Evolutionary conservation across 2,113 vertebrate genomes (phyloP).

Genomic region (Triplophysa tibetana): DNA sequence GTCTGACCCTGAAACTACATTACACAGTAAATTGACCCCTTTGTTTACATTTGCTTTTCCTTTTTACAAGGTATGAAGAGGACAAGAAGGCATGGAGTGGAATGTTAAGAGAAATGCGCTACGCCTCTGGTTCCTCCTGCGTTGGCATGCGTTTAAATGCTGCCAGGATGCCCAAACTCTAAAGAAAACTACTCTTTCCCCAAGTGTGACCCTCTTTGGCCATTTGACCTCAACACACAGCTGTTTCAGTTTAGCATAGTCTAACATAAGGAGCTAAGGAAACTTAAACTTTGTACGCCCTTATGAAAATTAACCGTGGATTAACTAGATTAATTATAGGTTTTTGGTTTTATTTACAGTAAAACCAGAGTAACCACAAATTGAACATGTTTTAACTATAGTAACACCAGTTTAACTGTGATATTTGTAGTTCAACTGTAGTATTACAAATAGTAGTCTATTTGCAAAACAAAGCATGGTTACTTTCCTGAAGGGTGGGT

Average conservation of each 20-base stretch:
- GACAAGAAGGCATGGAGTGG: constrained; percentile 96
- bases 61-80: constrained; percentile 85
- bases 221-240: constrained; percentile 18
- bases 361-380: too few species aligned
- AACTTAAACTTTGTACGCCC: not conserved
- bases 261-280: not conserved
- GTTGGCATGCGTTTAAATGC: constrained; percentile 88
- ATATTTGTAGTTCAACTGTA: too few species aligned
- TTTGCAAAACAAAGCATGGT: too few species aligned
- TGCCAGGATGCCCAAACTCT: constrained; percentile 93
- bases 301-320: too few species aligned
- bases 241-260: not conserved
- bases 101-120: constrained; percentile 95
- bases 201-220: not conserved
- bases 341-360: too few species aligned
- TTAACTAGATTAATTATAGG: too few species aligned
- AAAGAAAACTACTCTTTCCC: constrained; percentile 50
- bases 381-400: too few species aligned
- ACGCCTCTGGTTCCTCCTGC: constrained; percentile 92
- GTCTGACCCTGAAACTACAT: not conserved
- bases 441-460: too few species aligned
- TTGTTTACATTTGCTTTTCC: not conserved
- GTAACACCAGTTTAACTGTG: too few species aligned
- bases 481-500: too few species aligned
- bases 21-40: not conserved